These are phyloP conservation scores for Aurelia coerulea DNA, from an alignment of 30 jellyfish, hydroid and myxozoan genomes.

Conservation along the genomic window DNA sequence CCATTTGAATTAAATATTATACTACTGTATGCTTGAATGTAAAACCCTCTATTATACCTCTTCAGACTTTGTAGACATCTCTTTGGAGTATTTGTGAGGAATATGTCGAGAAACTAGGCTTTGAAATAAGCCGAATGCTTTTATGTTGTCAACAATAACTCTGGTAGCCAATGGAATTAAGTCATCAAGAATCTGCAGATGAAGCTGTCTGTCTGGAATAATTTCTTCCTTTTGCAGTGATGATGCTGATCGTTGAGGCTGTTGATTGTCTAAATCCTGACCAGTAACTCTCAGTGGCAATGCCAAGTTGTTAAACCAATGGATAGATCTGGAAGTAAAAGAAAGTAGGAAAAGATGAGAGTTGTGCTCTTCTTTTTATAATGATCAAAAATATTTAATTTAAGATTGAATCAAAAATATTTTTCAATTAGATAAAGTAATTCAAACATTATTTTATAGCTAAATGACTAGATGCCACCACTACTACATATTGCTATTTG, in stretches of 20 bases:
- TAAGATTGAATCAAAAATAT: too few relatives aligned
- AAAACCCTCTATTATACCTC: constrained; percentile 40
- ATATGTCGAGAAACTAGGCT: constrained; percentile 33
- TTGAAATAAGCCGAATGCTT: constrained; percentile 6
- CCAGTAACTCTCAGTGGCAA: constrained; percentile 36
- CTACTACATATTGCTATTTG: too few relatives aligned
- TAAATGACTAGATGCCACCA: too few relatives aligned
- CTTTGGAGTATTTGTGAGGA: constrained; percentile 35
- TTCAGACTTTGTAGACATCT: constrained; percentile 17
- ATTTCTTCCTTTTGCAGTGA: constrained; percentile 24
- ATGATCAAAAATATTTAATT: too few relatives aligned
- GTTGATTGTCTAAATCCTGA: not conserved
- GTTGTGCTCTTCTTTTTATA: too few relatives aligned
- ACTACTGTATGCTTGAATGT: too few relatives aligned
- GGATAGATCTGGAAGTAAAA: constrained; percentile 19
- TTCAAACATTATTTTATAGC: not conserved
- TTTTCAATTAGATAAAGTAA: not conserved
- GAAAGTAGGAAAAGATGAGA: not conserved
- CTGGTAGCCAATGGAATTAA: constrained; percentile 30
- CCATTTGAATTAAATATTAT: too few relatives aligned
- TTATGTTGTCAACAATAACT: constrained; percentile 19
- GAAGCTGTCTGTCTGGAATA: constrained; percentile 9
- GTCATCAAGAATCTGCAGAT: constrained; percentile 6
- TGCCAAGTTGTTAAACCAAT: constrained; percentile 16
- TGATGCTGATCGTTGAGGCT: constrained; percentile 9